These are phyloP conservation scores for Hyles vespertilio DNA, from an alignment of 1,140 invertebrate species.

Conservation along the genomic window DNA sequence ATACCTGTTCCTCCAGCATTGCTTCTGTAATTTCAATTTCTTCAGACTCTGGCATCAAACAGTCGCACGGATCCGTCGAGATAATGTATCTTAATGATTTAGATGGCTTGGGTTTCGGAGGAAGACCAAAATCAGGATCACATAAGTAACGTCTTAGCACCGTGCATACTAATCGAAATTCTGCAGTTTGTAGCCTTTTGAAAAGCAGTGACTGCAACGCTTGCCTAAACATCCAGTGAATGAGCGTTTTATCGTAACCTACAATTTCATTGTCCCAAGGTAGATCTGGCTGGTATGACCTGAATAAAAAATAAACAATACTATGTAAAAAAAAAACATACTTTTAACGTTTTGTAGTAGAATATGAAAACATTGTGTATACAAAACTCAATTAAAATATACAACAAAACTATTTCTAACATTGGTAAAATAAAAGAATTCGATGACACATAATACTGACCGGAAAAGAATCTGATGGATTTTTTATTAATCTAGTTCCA, in stretches of 20 bases:
- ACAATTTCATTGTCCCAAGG: constrained; percentile 46
- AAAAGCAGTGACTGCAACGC: constrained; percentile 43
- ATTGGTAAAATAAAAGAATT: no score
- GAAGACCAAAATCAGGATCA: constrained; percentile 59
- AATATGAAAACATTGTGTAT: no score
- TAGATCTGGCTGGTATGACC: constrained; percentile 59
- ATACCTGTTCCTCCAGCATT: constrained; percentile 27
- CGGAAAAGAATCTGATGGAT: no score
- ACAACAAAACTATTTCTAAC: no score
- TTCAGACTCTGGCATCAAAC: constrained; percentile 44
- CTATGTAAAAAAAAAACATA: no score
- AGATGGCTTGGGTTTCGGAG: constrained; percentile 30
- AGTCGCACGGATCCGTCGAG: constrained; percentile 50
- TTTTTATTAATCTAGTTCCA: no score
- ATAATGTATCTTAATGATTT: constrained; percentile 33
- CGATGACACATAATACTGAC: no score
- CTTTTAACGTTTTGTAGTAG: no score
- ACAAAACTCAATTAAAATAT: no score
- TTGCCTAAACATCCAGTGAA: constrained; percentile 66
- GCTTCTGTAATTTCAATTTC: constrained; percentile 37
- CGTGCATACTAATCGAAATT: constrained; percentile 31
- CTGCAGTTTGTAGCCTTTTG: constrained; percentile 29
- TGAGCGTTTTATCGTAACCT: constrained; percentile 38
- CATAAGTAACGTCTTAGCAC: constrained; percentile 43
- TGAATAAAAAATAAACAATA: constrained; percentile 13